A percentile compares a stretch with the other conserved stretches of the same genome.
Evolutionary conservation across 2,797 vertebrate species (phyloP).

Genomic region (Amphiprion clarkii): DNA sequence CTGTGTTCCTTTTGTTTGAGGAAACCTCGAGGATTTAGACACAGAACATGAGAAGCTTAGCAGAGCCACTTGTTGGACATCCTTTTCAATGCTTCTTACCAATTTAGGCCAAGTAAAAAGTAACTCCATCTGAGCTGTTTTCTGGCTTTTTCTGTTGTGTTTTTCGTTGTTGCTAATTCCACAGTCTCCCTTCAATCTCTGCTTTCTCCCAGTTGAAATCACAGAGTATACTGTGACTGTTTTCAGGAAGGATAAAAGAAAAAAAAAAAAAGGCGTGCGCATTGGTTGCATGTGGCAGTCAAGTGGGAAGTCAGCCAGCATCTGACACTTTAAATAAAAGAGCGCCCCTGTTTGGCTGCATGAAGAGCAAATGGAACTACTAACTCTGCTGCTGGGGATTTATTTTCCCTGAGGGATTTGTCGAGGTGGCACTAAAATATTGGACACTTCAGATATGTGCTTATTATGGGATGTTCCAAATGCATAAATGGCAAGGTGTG

Average conservation of each 20-base stretch:
- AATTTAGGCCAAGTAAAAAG: constrained; percentile 12
- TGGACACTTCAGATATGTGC: constrained; percentile 9
- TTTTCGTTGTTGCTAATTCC: background rate
- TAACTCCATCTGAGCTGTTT: constrained; percentile 3
- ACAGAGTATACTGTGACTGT: constrained; percentile 6
- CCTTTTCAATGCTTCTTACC: constrained; percentile 5
- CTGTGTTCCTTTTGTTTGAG: constrained; percentile 20
- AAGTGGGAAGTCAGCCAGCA: constrained; percentile 7
- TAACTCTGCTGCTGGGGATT: constrained; percentile 9
- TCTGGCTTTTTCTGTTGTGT: constrained; percentile 8
- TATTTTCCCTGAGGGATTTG: constrained; percentile 20
- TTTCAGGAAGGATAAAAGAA: background rate
- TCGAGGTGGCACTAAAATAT: constrained; percentile 8
- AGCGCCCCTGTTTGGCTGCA: constrained; percentile 13
- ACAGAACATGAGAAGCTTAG: constrained; percentile 2
- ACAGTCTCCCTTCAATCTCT: constrained; percentile 1
- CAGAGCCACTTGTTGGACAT: constrained; percentile 18
- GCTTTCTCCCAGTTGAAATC: constrained; percentile 20
- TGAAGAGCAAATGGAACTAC: constrained; percentile 13
- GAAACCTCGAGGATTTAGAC: constrained; percentile 16
- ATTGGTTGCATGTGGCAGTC: constrained; percentile 16
- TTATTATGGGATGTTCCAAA: constrained; percentile 16
- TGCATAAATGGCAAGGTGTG: constrained; percentile 10
- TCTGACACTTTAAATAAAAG: constrained; percentile 20
- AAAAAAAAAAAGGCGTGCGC: background rate